A percentile compares a stretch with the other conserved stretches of the same genome.
These are phyloP conservation scores for Apis florea DNA, from an alignment of 1,140 invertebrate genomes.

Conservation along the genomic window DNA sequence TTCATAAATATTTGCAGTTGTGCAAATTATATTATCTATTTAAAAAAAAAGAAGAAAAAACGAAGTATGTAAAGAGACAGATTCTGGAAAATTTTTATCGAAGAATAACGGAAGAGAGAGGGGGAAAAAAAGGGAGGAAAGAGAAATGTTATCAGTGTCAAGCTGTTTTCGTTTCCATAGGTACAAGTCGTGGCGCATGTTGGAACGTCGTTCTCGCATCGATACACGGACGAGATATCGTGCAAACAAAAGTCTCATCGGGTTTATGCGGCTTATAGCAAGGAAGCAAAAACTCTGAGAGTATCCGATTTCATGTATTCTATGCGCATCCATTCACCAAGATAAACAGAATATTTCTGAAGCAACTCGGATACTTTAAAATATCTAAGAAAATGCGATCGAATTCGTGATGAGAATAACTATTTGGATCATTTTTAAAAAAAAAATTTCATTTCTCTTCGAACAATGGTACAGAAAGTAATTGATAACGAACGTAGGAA, in stretches of 20 bases:
- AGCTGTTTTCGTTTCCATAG: neutral
- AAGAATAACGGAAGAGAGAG: neutral
- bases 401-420: neutral
- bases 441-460: neutral
- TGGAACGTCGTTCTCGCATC: conserved; percentile 32
- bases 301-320: conserved; percentile 45
- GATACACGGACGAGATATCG: conserved; percentile 38
- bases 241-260: conserved; percentile 60
- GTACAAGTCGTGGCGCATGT: neutral
- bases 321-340: conserved; percentile 1
- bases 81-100: conserved; percentile 6
- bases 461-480: neutral
- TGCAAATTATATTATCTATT: too few species aligned
- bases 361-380: neutral
- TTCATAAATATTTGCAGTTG: too few species aligned
- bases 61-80: too few species aligned
- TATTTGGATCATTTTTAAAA: neutral
- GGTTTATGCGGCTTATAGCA: conserved; percentile 49
- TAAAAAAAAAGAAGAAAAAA: too few species aligned
- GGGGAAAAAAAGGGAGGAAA: neutral
- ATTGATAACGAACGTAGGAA: neutral
- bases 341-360: conserved; percentile 21
- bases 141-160: neutral
- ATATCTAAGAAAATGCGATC: neutral
- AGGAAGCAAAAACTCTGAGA: conserved; percentile 47